Percentiles rank a stretch among this genome's conserved stretches.
Evolutionary conservation across 35 echinoderm and acorn worm species (phyloP).

Genomic region (Nesometra sesokonis): DNA sequence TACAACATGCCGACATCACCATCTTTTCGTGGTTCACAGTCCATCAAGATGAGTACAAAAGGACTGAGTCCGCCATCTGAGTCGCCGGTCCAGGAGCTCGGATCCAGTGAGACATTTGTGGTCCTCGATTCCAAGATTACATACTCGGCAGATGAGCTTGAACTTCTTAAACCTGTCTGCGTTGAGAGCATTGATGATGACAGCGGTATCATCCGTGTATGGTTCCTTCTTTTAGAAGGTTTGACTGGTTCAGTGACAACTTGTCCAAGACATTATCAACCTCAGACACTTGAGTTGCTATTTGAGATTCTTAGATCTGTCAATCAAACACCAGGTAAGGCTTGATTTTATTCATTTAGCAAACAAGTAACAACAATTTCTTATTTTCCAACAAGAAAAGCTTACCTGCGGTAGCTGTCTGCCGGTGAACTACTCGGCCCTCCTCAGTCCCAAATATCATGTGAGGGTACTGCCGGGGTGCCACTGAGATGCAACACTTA

Average conservation of each 20-base stretch:
- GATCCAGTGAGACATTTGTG: not conserved
- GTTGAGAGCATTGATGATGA: conserved; percentile 89
- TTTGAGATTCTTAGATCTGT: conserved; percentile 80
- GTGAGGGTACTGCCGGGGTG: too few relatives aligned
- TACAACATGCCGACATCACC: conserved; percentile 90
- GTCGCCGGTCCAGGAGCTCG: not conserved
- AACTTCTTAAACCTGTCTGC: conserved; percentile 55
- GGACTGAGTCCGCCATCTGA: conserved; percentile 18
- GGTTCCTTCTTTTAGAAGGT: conserved; percentile 88
- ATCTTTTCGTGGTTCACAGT: conserved; percentile 73
- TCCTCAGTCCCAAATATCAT: too few relatives aligned
- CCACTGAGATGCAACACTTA: too few relatives aligned
- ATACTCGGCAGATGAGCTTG: not conserved
- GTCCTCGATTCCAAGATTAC: not conserved
- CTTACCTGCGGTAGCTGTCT: too few relatives aligned
- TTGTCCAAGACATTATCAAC: conserved; percentile 74
- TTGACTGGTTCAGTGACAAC: conserved; percentile 71
- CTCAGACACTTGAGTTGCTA: conserved; percentile 77
- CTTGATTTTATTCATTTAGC: not conserved
- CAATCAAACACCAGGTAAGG: conserved; percentile 59
- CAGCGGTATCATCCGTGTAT: conserved; percentile 75
- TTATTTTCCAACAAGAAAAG: too few relatives aligned
- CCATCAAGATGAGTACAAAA: conserved; percentile 61
- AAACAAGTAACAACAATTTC: too few relatives aligned
- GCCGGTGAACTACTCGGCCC: too few relatives aligned